A percentile compares a stretch with the other conserved stretches of the same genome.
Conservation (phyloP, 2,888 invertebrate genomes). For the Stenodema calcarata region DNA sequence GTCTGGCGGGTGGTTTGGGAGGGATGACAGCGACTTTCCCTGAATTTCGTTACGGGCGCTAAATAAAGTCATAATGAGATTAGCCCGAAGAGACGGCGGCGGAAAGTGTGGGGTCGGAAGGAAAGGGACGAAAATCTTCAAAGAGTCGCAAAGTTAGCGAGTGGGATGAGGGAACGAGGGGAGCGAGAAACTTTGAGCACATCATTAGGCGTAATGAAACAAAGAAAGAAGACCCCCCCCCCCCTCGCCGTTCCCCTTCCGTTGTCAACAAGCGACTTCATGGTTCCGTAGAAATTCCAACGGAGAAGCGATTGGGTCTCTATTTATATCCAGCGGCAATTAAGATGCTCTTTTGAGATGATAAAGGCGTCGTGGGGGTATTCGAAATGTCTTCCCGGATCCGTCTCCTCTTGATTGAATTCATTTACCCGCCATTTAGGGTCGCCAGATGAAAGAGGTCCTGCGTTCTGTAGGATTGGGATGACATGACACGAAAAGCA, state of each 20-base stretch:
- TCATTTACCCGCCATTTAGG: too few species aligned
- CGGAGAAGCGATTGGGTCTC: slow-evolving; percentile 38
- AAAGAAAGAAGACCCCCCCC: slow-evolving; percentile 10
- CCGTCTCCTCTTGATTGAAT: too few species aligned
- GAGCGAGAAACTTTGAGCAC: slow-evolving; percentile 47
- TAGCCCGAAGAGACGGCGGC: background rate
- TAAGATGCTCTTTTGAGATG: background rate
- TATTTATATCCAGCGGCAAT: slow-evolving; percentile 8
- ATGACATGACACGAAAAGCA: too few species aligned
- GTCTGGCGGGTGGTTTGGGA: background rate
- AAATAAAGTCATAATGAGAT: slow-evolving; percentile 51
- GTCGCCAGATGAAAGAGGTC: too few species aligned
- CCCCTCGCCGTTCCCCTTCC: background rate
- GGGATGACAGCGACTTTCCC: background rate
- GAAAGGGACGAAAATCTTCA: background rate
- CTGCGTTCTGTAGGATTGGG: too few species aligned
- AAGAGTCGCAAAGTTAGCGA: background rate
- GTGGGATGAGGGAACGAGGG: background rate
- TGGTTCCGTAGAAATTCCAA: background rate
- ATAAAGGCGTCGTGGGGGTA: too few species aligned
- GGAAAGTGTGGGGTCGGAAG: background rate
- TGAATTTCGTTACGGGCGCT: slow-evolving; percentile 40
- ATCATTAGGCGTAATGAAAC: slow-evolving; percentile 51
- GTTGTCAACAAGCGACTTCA: slow-evolving; percentile 46
- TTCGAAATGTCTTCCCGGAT: too few species aligned